Percentiles rank a stretch among this genome's conserved stretches.
These are phyloP conservation scores for Sphenopsis melanotis DNA, from an alignment of 2,797 vertebrate genomes.

Conservation along the genomic window DNA sequence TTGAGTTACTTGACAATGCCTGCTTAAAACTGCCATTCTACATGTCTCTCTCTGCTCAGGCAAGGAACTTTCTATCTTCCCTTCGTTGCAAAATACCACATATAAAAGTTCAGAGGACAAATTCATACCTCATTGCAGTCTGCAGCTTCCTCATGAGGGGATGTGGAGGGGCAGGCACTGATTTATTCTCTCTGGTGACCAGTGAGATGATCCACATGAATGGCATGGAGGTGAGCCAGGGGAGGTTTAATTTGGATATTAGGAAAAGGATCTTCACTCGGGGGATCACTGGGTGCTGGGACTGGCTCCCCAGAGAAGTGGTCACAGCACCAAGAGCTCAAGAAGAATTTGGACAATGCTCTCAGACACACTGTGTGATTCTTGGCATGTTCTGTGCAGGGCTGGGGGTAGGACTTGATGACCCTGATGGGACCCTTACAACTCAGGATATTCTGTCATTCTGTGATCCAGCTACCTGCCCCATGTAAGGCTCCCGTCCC, in stretches of 20 bases:
- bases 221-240: not conserved
- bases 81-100: not conserved
- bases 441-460: not conserved
- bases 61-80: not conserved
- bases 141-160: not conserved
- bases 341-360: not conserved
- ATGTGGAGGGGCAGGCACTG: not conserved
- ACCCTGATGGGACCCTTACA: not conserved
- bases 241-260: not conserved
- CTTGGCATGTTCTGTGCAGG: not conserved
- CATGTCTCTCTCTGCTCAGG: not conserved
- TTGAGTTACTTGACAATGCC: not conserved
- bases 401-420: not conserved
- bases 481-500: not conserved
- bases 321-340: not conserved
- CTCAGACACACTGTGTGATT: not conserved
- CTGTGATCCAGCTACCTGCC: not conserved
- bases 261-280: not conserved
- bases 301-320: not conserved
- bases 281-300: accelerated
- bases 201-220: not conserved
- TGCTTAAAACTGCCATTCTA: not conserved
- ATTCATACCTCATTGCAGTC: not conserved
- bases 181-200: not conserved
- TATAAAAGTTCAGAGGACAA: not conserved